These are phyloP conservation scores for Carcharodon carcharias DNA, from an alignment of 2,797 vertebrate species.

Conservation along the genomic window DNA sequence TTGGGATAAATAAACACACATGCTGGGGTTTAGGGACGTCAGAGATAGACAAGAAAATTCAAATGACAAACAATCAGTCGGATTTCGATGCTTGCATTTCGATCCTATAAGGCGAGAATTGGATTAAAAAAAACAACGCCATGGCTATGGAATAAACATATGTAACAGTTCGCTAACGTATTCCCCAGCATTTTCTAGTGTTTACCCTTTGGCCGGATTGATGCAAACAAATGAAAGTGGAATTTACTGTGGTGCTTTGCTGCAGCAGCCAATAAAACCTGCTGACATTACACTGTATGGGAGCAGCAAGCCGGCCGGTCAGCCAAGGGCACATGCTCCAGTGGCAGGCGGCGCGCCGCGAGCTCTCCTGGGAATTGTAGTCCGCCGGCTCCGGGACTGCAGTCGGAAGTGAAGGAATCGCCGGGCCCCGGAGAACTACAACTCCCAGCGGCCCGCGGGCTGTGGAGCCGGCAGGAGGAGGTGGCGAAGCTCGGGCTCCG, in stretches of 20 bases:
- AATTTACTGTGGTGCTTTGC: slow-evolving; percentile 30
- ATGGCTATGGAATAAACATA: neutral
- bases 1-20: slow-evolving; percentile 26
- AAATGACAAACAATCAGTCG: neutral
- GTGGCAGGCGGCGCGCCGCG: neutral
- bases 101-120: neutral
- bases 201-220: neutral
- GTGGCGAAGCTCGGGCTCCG: neutral
- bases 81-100: neutral
- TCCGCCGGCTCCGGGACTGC: neutral
- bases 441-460: neutral
- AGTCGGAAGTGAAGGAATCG: too few species aligned
- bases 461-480: neutral
- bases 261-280: slow-evolving; percentile 30
- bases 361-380: neutral
- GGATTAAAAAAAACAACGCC: neutral
- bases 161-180: neutral
- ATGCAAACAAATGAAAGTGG: slow-evolving; percentile 32
- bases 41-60: neutral
- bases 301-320: neutral
- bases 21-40: neutral
- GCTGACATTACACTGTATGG: slow-evolving; percentile 4
- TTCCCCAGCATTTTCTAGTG: neutral
- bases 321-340: neutral
- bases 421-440: neutral